Conservation (phyloP, 2,888 invertebrate genomes). For the Lapara coniferarum region DNA sequence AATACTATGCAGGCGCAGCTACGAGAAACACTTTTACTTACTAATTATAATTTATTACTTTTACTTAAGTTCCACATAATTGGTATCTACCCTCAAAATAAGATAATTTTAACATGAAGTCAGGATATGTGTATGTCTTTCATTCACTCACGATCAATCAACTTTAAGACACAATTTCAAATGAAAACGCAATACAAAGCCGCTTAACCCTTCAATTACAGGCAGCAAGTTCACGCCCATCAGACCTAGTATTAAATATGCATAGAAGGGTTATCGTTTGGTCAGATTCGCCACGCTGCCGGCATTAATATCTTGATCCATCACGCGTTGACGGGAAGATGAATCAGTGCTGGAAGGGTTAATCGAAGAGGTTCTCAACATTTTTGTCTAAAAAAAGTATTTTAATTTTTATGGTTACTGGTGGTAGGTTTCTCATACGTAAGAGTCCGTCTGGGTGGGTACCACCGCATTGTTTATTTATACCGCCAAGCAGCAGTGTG, state of each 20-base stretch:
- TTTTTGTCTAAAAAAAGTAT: conserved; percentile 39
- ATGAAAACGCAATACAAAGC: conserved; percentile 11
- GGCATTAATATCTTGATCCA: conserved; percentile 83
- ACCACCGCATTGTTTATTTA: too few relatives aligned
- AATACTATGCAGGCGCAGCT: too few relatives aligned
- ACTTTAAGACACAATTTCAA: not conserved
- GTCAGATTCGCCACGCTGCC: conserved; percentile 80
- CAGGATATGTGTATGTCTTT: not conserved
- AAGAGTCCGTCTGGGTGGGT: too few relatives aligned
- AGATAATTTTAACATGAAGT: too few relatives aligned
- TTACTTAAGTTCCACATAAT: too few relatives aligned
- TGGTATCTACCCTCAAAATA: too few relatives aligned
- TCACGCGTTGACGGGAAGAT: conserved; percentile 79
- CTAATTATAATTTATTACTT: too few relatives aligned
- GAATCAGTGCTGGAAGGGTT: conserved; percentile 73
- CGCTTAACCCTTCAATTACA: conserved; percentile 10
- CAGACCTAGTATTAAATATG: conserved; percentile 70
- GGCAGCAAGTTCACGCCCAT: conserved; percentile 45
- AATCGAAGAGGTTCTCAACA: conserved; percentile 47
- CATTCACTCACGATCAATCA: not conserved
- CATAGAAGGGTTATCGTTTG: conserved; percentile 75
- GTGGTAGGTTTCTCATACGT: too few relatives aligned
- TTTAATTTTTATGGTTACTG: too few relatives aligned
- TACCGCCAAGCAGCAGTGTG: too few relatives aligned
- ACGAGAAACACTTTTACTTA: too few relatives aligned